phyloP scores from a whole-genome alignment of 2,888 invertebrate species.

The Onthophagus sagittarius region DNA sequence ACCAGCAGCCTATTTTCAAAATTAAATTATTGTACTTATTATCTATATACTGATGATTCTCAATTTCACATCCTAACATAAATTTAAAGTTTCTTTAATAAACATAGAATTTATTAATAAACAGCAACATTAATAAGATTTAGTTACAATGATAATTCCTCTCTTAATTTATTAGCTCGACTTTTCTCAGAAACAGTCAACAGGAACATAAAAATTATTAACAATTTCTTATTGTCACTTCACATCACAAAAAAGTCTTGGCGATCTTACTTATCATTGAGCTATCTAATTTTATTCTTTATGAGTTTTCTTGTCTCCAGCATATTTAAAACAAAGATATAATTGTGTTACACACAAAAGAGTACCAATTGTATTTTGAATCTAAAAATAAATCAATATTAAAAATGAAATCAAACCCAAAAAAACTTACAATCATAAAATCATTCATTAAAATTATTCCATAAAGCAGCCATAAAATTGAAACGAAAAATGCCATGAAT shows the following conservation, averaged over 20 bases:
- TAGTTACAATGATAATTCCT: too few relatives aligned
- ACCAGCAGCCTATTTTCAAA: too few relatives aligned
- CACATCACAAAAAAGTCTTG: not conserved
- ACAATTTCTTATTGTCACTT: not conserved
- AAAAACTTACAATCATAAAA: constrained; percentile 70
- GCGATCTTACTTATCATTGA: not conserved
- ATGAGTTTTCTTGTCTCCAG: constrained; percentile 37
- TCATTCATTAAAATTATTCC: constrained; percentile 71
- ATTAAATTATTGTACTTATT: too few relatives aligned
- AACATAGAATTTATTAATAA: too few relatives aligned
- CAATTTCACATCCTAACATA: too few relatives aligned
- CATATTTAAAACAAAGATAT: constrained; percentile 66
- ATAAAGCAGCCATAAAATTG: constrained; percentile 75
- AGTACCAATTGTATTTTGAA: constrained; percentile 69
- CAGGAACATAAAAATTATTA: not conserved
- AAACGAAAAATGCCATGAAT: constrained; percentile 74
- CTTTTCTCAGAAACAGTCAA: too few relatives aligned
- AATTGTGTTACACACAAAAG: constrained; percentile 61
- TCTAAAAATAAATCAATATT: constrained; percentile 49
- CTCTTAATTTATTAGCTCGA: too few relatives aligned
- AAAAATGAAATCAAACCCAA: constrained; percentile 12
- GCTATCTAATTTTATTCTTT: constrained; percentile 7
- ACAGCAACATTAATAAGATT: too few relatives aligned
- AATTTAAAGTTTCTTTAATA: too few relatives aligned
- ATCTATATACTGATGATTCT: too few relatives aligned